Percentiles rank a stretch among this genome's conserved stretches.
Conservation (phyloP, 2,888 invertebrate genomes). For the Sepioteuthis lessoniana region DNA sequence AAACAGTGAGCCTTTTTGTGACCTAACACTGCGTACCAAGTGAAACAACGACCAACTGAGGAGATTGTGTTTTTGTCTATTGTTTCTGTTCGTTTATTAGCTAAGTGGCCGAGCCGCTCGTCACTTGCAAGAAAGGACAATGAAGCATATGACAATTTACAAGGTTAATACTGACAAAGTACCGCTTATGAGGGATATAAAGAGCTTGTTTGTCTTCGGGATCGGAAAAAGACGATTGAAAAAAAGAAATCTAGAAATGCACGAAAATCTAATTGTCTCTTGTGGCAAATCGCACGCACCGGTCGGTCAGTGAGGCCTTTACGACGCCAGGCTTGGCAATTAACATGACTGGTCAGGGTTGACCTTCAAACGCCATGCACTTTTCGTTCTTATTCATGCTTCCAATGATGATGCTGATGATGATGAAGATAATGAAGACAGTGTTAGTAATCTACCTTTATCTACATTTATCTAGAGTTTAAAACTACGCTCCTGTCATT, state of each 20-base stretch:
- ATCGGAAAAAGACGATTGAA: too few species aligned
- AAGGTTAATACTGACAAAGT: background rate
- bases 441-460: too few species aligned
- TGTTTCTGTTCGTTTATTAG: background rate
- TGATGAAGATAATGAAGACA: too few species aligned
- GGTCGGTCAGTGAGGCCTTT: background rate
- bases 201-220: background rate
- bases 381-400: background rate
- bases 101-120: too few species aligned
- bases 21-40: background rate
- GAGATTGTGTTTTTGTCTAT: background rate
- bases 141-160: background rate
- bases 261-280: background rate
- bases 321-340: background rate
- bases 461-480: too few species aligned
- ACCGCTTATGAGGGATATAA: background rate
- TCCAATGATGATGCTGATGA: too few species aligned
- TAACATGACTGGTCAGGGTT: background rate
- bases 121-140: too few species aligned
- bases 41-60: background rate
- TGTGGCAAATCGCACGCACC: background rate
- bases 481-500: too few species aligned
- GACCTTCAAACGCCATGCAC: background rate
- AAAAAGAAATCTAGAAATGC: background rate
- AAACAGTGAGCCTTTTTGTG: background rate